phyloP scores from a whole-genome alignment of 2,797 vertebrate genomes.

The Ctenopoma kingsleyae region DNA sequence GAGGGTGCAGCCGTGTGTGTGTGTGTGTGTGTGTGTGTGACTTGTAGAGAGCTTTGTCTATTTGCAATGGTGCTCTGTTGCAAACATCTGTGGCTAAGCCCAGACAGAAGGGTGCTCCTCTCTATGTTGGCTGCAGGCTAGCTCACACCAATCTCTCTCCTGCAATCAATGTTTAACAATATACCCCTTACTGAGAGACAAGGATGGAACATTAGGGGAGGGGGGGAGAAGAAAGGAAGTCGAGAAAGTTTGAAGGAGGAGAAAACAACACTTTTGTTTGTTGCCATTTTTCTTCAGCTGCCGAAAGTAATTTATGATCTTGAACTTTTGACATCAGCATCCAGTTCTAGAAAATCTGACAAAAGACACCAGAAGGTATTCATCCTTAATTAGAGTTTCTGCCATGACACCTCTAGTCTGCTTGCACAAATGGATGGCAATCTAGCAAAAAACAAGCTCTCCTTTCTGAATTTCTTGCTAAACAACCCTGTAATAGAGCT shows the following conservation, averaged over 20 bases:
- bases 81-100: constrained; percentile 74
- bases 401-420: constrained; percentile 8
- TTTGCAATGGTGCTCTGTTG: constrained; percentile 64
- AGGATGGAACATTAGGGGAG: constrained; percentile 28
- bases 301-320: constrained; percentile 26
- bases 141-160: constrained; percentile 18
- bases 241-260: constrained; percentile 37
- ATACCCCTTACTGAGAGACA: constrained; percentile 63
- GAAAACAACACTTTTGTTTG: constrained; percentile 35
- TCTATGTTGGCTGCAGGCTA: constrained; percentile 61
- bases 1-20: constrained; percentile 34
- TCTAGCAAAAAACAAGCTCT: constrained; percentile 24
- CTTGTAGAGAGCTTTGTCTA: constrained; percentile 61
- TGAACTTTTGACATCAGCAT: constrained; percentile 31
- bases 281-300: constrained; percentile 31
- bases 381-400: constrained; percentile 33
- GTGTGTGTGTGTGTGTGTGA: constrained; percentile 29
- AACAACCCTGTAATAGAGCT: constrained; percentile 40
- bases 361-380: constrained; percentile 15
- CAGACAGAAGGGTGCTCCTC: constrained; percentile 74
- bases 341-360: constrained; percentile 14
- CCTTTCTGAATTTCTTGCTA: constrained; percentile 37
- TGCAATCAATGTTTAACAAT: constrained; percentile 79
- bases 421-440: constrained; percentile 10
- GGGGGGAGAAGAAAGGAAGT: constrained; percentile 17